phyloP scores from a whole-genome alignment of 2,888 invertebrate genomes.

The Petrolisthes manimaculis region DNA sequence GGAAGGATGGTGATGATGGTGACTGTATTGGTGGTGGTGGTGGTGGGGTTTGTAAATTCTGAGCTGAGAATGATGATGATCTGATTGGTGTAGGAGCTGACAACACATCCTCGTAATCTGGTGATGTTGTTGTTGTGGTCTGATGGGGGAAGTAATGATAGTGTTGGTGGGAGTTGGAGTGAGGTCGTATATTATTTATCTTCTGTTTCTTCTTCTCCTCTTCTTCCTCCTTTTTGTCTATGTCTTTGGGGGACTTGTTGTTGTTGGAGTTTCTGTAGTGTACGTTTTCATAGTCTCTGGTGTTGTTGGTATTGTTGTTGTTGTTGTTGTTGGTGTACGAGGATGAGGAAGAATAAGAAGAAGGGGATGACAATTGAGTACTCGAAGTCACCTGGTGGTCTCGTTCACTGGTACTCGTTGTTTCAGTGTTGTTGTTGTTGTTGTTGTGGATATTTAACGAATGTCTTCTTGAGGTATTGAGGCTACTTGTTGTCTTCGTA shows the following conservation, averaged over 20 bases:
- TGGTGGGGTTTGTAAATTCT: constrained; percentile 6
- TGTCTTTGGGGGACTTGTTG: too few species aligned
- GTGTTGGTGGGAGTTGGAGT: neutral
- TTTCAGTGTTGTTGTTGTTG: too few species aligned
- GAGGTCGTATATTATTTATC: neutral
- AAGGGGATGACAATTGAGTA: too few species aligned
- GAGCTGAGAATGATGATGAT: constrained; percentile 17
- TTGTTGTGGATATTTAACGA: too few species aligned
- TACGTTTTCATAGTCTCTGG: neutral
- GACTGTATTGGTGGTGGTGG: neutral
- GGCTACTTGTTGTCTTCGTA: too few species aligned
- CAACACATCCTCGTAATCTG: constrained; percentile 24
- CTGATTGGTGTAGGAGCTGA: neutral
- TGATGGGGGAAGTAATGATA: neutral
- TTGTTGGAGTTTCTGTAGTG: neutral
- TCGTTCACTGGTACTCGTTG: too few species aligned
- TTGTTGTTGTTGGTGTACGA: too few species aligned
- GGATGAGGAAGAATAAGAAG: too few species aligned
- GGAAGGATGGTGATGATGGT: neutral
- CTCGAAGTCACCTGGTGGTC: too few species aligned
- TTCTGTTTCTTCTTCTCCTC: neutral
- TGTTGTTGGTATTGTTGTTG: neutral
- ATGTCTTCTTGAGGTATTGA: too few species aligned
- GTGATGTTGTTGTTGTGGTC: neutral
- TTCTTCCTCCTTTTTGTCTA: too few species aligned